Conservation (phyloP, 2,797 vertebrate species). For the Neopelma chrysocephalum region DNA sequence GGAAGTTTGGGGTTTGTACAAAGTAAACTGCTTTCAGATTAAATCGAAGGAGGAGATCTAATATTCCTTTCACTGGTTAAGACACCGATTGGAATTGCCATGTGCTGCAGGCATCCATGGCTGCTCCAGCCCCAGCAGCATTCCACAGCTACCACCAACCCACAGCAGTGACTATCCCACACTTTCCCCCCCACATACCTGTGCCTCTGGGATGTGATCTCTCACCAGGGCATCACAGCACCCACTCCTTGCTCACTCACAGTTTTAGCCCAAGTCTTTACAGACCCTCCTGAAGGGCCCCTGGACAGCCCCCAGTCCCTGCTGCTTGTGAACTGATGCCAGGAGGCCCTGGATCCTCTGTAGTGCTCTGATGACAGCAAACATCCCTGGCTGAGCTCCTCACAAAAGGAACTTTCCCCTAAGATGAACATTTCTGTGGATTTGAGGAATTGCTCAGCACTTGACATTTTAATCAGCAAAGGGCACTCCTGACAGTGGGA, state of each 20-base stretch:
- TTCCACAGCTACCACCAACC: neutral
- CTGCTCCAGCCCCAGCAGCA: neutral
- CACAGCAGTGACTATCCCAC: neutral
- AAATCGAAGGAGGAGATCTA: neutral
- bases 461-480: neutral
- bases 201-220: neutral
- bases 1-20: neutral
- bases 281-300: neutral
- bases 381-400: neutral
- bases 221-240: neutral
- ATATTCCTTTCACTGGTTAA: neutral
- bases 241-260: neutral
- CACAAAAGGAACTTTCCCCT: neutral
- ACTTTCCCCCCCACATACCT: neutral
- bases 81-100: neutral
- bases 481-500: neutral
- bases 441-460: neutral
- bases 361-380: neutral
- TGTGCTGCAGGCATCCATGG: neutral
- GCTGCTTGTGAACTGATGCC: neutral
- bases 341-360: accelerated
- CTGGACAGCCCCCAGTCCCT: neutral
- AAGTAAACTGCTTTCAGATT: neutral
- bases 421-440: neutral
- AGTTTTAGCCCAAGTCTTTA: neutral